Evolutionary conservation across 2,888 invertebrate genomes (phyloP).

Genomic region (Acheta domesticus): DNA sequence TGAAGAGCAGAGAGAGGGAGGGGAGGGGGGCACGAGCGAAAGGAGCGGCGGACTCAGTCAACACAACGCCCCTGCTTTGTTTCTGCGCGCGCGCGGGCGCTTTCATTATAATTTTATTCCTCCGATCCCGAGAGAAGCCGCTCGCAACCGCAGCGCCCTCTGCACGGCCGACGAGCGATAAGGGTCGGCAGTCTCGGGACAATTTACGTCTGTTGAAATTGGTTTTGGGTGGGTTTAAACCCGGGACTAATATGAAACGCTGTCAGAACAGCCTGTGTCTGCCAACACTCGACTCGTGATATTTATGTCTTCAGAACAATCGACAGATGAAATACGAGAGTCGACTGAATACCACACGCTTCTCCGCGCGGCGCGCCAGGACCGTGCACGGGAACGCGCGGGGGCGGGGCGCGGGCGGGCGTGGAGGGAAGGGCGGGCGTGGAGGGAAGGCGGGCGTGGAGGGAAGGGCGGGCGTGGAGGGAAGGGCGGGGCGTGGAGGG

Average conservation of each 20-base stretch:
- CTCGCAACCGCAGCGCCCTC: neutral
- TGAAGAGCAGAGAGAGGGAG: too few species aligned
- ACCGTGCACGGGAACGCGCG: too few species aligned
- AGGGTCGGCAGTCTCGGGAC: neutral
- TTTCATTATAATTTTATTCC: constrained; percentile 1
- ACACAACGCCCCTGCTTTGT: too few species aligned
- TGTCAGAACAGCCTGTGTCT: neutral
- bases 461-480: too few species aligned
- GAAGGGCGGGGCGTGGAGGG: too few species aligned
- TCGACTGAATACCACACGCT: neutral
- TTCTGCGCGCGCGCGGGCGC: too few species aligned
- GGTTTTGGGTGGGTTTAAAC: neutral
- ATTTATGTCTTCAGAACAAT: constrained; percentile 18
- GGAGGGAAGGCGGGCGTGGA: too few species aligned
- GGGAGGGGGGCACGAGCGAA: too few species aligned
- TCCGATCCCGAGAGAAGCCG: neutral
- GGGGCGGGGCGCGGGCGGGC: too few species aligned
- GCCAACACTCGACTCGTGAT: neutral
- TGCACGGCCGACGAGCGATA: neutral
- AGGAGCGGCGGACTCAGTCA: too few species aligned
- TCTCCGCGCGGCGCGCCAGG: neutral
- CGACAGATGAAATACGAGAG: constrained; percentile 9
- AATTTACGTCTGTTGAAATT: constrained; percentile 2
- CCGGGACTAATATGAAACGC: neutral
- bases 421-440: too few species aligned